A percentile compares a stretch with the other conserved stretches of the same genome.
Evolutionary conservation across 2,888 invertebrate genomes (phyloP).

Genomic region (Lacanobia oleracea): DNA sequence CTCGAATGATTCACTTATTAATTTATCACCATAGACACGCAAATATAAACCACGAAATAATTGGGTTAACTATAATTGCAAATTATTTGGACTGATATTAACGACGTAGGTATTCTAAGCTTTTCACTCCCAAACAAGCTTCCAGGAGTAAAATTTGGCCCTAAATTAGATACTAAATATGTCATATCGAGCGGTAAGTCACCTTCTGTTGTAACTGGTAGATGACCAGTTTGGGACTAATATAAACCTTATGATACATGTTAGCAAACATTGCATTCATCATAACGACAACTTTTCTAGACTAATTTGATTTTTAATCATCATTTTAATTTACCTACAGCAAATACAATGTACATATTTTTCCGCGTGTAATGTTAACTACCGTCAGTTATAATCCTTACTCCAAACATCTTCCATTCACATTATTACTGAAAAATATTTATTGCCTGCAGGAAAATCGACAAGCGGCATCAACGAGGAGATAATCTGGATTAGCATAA

Average conservation of each 20-base stretch:
- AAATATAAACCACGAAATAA: neutral
- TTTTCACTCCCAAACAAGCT: neutral
- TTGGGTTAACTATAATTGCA: neutral
- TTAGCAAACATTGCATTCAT: too few species aligned
- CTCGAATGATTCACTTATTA: too few species aligned
- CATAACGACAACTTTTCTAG: too few species aligned
- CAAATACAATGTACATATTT: neutral
- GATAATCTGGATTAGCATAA: conserved; percentile 97
- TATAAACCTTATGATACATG: too few species aligned
- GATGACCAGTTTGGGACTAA: neutral
- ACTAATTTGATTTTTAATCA: too few species aligned
- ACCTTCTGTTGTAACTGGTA: neutral
- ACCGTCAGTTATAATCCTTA: neutral
- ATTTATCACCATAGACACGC: too few species aligned
- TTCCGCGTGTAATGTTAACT: neutral
- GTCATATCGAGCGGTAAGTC: neutral
- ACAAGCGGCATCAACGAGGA: conserved; percentile 96
- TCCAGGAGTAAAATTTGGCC: neutral
- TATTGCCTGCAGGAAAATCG: conserved; percentile 92
- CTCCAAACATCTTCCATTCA: neutral
- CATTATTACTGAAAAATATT: conserved; percentile 12
- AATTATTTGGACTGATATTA: neutral
- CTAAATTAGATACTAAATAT: neutral
- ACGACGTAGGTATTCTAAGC: neutral
- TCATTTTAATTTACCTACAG: too few species aligned